Evolutionary conservation across 2,113 vertebrate species (phyloP), one percentile per base, ranked within the genome.

Genomic region (Aplodontia rufa): DNA sequence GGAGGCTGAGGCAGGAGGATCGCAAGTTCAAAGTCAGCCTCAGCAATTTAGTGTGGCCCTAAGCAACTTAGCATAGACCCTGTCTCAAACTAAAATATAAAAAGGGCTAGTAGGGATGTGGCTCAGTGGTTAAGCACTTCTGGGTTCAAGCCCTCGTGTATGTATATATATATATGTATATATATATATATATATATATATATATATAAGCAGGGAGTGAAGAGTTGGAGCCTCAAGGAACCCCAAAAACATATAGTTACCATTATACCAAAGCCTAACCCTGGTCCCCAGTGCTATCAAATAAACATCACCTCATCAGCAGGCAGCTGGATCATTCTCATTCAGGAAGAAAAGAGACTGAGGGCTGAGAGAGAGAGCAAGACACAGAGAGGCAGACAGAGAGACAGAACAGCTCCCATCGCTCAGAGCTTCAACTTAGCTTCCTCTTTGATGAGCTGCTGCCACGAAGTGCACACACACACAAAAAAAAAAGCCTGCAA

Each of bases 401-500:
- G 51, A 80, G 4, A 64, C 17, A 35, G 60, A 86, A 76, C 0
- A 0, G 74, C 93, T 92, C 66, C 47, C 64, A 81, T 30, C 81
- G 82, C 97, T 93, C 89, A 47, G 66, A 93, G 93, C 98, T 95
- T 96, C 96, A 72, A 88, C 94, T 96, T 91, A 74, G 76, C 71
- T 79, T 82, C 19, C 89, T 42, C 89, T 96, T 94, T 68, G 69
- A 97, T 93, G 1, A 97, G 98, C 90, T 58, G 94, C 96, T 55
- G 91, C 83, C 69, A n/a, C 1, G 26, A 85, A 13, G 69, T 42
- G n/a, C 95, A 92, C 74, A 94, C n/a, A n/a, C n/a, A n/a, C n/a
- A n/a, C n/a, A n/a, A n/a, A n/a, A n/a, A n/a, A n/a, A 81, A 58
- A 97, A 10, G 95, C 83, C 93, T 47, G 97, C 98, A 98, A 98